Conservation (phyloP, 2,888 invertebrate species). For the Aphodius granarius region DNA sequence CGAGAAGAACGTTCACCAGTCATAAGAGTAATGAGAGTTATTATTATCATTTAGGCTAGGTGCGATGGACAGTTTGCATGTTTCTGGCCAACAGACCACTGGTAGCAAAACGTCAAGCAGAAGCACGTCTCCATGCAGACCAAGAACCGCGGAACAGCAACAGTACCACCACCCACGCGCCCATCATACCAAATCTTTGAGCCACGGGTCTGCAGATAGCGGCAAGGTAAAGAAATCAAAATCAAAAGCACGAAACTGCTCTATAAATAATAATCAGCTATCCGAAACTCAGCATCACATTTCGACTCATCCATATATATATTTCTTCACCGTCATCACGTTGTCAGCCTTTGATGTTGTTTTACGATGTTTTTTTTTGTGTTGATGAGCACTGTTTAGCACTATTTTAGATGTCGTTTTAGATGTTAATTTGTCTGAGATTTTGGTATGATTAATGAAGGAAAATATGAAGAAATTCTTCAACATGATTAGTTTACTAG, state of each 20-base stretch:
- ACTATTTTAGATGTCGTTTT: too few relatives aligned
- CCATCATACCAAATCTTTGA: slow-evolving; percentile 50
- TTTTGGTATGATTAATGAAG: too few relatives aligned
- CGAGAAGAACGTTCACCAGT: background rate
- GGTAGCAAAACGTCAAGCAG: slow-evolving; percentile 64
- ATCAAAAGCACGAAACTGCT: background rate
- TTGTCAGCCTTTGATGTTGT: too few relatives aligned
- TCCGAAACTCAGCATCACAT: background rate
- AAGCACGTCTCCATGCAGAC: slow-evolving; percentile 63
- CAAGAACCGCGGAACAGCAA: slow-evolving; percentile 45
- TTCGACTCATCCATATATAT: background rate
- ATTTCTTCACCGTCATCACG: too few relatives aligned
- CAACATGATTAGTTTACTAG: too few relatives aligned
- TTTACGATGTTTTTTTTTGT: too few relatives aligned
- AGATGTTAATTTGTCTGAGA: too few relatives aligned
- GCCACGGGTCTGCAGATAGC: slow-evolving; percentile 53
- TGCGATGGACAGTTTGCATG: slow-evolving; percentile 56
- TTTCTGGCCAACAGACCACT: slow-evolving; percentile 47
- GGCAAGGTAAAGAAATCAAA: slow-evolving; percentile 43
- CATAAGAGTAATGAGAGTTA: background rate
- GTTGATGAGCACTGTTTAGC: too few relatives aligned
- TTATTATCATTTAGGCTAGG: slow-evolving; percentile 43
- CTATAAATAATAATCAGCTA: background rate
- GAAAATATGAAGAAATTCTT: too few relatives aligned
- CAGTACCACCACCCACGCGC: slow-evolving; percentile 33